A percentile compares a stretch with the other conserved stretches of the same genome.
phyloP scores from a whole-genome alignment of 2,888 invertebrate genomes.

The Ptychoptera contaminata region DNA sequence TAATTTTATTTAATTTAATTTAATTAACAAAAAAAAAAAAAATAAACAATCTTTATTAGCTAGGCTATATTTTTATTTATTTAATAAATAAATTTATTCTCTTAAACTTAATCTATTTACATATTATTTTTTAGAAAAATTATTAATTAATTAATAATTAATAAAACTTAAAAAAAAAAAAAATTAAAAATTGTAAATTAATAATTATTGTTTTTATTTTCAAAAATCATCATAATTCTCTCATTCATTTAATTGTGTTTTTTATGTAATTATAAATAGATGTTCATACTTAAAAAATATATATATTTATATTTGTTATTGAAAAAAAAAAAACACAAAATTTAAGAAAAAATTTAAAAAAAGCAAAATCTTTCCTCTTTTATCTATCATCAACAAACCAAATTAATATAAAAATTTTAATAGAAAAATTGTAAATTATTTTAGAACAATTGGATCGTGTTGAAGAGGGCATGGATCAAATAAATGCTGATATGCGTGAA shows the following conservation, averaged over 20 bases:
- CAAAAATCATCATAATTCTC: neutral
- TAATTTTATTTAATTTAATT: neutral
- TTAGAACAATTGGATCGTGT: constrained; percentile 99
- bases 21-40: neutral
- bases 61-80: neutral
- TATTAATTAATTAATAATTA: neutral
- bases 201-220: constrained; percentile 1
- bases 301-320: neutral
- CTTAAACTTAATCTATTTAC: constrained; percentile 7
- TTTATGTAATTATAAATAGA: neutral
- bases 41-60: neutral
- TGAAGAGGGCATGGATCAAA: constrained; percentile 99
- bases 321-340: neutral
- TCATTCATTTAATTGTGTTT: neutral
- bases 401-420: neutral
- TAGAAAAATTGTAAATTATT: constrained; percentile 5
- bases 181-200: neutral
- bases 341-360: neutral
- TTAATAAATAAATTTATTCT: neutral
- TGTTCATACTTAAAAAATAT: neutral
- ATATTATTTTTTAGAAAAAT: neutral
- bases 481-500: constrained; percentile 99
- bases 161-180: no score
- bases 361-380: neutral
- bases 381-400: neutral